A percentile compares a stretch with the other conserved stretches of the same genome.
Conservation (phyloP, 23 tunicate genomes). For the Aplidium turbinatum region DNA sequence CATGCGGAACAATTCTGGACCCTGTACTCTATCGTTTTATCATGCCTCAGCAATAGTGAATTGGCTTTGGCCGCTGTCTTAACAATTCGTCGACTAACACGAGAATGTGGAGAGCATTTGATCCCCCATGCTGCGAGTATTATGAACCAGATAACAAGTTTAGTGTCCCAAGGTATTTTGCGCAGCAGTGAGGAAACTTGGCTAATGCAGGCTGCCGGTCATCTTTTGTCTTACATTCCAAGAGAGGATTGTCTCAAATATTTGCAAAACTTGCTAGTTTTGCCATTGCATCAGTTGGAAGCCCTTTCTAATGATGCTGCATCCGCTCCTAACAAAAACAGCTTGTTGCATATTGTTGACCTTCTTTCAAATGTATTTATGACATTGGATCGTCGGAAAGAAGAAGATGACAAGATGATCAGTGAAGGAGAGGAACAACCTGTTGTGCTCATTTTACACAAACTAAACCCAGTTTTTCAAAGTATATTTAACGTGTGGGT, state of each 20-base stretch:
- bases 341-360: constrained; percentile 69
- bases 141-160: constrained; percentile 51
- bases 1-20: constrained; percentile 56
- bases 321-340: constrained; percentile 70
- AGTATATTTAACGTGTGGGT: constrained; percentile 69
- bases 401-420: constrained; percentile 47
- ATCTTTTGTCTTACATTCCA: constrained; percentile 62
- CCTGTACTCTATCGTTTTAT: constrained; percentile 68
- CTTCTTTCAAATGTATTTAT: constrained; percentile 70
- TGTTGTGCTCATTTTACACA: constrained; percentile 44
- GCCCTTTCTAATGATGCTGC: constrained; percentile 68
- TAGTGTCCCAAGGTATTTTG: constrained; percentile 43
- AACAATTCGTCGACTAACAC: constrained; percentile 82
- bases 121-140: constrained; percentile 42
- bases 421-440: constrained; percentile 55
- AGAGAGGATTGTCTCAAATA: constrained; percentile 66
- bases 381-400: constrained; percentile 79
- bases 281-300: constrained; percentile 73
- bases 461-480: constrained; percentile 62
- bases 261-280: constrained; percentile 50
- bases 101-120: constrained; percentile 81
- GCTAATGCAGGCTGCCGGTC: constrained; percentile 95
- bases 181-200: constrained; percentile 66
- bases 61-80: constrained; percentile 77
- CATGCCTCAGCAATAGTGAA: constrained; percentile 63